Evolutionary conservation across 2,797 vertebrate species (phyloP), one percentile per base, ranked within the genome.

Genomic region (Hypotaenidia philippensis): DNA sequence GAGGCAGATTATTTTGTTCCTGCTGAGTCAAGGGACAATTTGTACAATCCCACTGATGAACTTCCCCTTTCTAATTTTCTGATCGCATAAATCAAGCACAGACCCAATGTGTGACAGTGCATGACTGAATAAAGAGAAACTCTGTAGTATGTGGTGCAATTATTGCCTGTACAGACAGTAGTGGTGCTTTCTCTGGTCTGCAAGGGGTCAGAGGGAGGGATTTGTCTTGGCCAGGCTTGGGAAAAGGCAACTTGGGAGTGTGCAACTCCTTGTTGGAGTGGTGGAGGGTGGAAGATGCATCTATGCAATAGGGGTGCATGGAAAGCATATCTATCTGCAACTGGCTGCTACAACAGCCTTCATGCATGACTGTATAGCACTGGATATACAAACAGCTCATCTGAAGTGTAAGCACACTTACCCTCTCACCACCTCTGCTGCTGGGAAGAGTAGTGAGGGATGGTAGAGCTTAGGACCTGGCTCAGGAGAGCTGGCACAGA

Each of bases 11-110:
- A 66, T 71, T 85, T 25, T 25, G 4, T 18, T 57, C 31, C 80
- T 71, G 13, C 21, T 83, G 68, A 85, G 50, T 41, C 61, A 80
- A 77, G 44, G 47, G 36, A 77, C 52, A 74, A 40, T 77, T 86
- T 90, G n/a, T 76, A 44, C 34, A 77, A 32, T 9, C 4, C 6
- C 32, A 57, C 26, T n/a, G 53, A 83, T 2, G 11, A 89, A 66
- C 17, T 44, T 45, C 27, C 26, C 40, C 26, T n/a, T 85, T 80
- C 26, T 50, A 61, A 65, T 74, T 82, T 72, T 23, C 40, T 50
- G 20, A 14, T n/a, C 72, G 27, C 50, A 12, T 29, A 65, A 60
- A 69, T 19, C 59, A 60, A 81, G 40, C 63, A 79, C 15, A 45
- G 31, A 64, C 7, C 15, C 47, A 50, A 14, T 10, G 8, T 36